Conservation (phyloP, 2,888 invertebrate genomes). For the Palloptera scutellata region DNA sequence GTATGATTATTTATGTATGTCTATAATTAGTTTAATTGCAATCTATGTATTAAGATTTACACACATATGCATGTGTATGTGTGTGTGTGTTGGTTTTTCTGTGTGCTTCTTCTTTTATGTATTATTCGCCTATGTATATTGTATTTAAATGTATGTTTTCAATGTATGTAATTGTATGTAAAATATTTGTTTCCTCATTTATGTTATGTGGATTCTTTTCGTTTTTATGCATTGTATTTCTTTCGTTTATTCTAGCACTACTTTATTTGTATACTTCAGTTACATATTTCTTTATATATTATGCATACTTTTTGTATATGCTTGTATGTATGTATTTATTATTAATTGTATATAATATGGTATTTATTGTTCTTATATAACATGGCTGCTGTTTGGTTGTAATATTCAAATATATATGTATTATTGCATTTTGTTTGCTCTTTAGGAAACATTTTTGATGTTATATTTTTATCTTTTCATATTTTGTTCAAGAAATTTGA, state of each 20-base stretch:
- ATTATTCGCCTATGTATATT: background rate
- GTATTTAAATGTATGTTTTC: background rate
- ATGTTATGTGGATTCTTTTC: background rate
- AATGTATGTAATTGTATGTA: background rate
- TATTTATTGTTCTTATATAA: conserved; percentile 28
- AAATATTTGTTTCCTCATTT: conserved; percentile 4
- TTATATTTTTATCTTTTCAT: too few species aligned
- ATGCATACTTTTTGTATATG: background rate
- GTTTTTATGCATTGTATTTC: background rate
- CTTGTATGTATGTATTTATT: conserved; percentile 16
- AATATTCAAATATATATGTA: conserved; percentile 5
- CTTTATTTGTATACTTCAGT: background rate
- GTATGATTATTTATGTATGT: too few species aligned
- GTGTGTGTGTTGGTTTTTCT: background rate
- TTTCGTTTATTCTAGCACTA: too few species aligned
- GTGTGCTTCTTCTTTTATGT: background rate
- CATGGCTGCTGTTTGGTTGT: conserved; percentile 24
- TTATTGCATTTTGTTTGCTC: background rate
- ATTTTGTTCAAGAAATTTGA: too few species aligned
- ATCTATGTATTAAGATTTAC: background rate
- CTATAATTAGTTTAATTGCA: conserved; percentile 3
- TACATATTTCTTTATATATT: background rate
- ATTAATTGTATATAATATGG: conserved; percentile 16
- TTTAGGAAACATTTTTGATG: too few species aligned
- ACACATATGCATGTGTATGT: background rate